These are phyloP conservation scores for Callinectes sapidus DNA, from an alignment of 2,888 invertebrate genomes.

Conservation along the genomic window DNA sequence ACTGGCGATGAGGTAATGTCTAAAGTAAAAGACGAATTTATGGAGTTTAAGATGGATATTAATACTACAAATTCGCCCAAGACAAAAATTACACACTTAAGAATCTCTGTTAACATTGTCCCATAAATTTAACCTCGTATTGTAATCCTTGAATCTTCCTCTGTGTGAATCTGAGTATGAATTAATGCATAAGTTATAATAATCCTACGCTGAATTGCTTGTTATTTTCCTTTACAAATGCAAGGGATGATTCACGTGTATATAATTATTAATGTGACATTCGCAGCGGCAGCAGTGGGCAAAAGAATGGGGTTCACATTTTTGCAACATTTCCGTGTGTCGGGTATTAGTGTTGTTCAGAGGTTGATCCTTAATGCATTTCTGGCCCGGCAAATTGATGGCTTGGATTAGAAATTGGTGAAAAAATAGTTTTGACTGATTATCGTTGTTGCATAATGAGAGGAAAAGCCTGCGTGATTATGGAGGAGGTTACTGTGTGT, in stretches of 20 bases:
- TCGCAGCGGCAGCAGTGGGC: neutral
- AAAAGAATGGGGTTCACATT: neutral
- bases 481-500: neutral
- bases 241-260: neutral
- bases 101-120: no score
- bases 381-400: constrained; percentile 12
- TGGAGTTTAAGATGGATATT: no score
- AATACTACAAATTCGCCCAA: no score
- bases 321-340: neutral
- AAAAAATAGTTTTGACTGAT: constrained; percentile 10
- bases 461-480: constrained; percentile 5
- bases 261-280: neutral
- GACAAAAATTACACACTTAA: no score
- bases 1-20: no score
- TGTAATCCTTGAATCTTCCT: no score
- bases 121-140: neutral
- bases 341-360: neutral
- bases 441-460: constrained; percentile 11
- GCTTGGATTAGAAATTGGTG: neutral
- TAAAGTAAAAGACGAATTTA: no score
- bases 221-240: no score
- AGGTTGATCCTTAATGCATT: neutral
- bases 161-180: no score
- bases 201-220: no score
- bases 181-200: no score